Conservation (phyloP, 2,113 vertebrate species). For the Bufo gargarizans region DNA sequence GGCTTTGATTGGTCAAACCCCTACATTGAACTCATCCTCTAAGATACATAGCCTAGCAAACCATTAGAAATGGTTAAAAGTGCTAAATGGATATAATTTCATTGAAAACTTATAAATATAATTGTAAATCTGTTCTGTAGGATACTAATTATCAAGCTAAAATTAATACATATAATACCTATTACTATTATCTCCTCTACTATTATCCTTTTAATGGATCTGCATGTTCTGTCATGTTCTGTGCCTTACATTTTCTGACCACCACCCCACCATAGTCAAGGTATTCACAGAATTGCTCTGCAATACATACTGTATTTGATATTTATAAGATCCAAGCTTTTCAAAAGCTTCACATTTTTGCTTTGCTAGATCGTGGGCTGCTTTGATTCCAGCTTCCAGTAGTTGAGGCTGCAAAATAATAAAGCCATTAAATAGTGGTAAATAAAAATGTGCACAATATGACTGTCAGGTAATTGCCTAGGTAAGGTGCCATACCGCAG, state of each 20-base stretch:
- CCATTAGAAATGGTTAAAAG: no score
- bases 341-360: conserved; percentile 65
- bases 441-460: not conserved
- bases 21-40: no score
- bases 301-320: conserved; percentile 67
- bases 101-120: no score
- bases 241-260: not conserved
- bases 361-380: conserved; percentile 62
- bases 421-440: not conserved
- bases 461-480: not conserved
- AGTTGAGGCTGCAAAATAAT: conserved; percentile 64
- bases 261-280: not conserved
- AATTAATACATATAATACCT: not conserved
- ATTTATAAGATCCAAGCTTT: conserved; percentile 54
- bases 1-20: no score
- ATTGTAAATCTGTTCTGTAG: no score
- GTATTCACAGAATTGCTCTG: not conserved
- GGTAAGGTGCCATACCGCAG: conserved; percentile 65
- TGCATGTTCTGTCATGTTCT: not conserved
- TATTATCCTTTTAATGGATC: not conserved
- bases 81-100: no score
- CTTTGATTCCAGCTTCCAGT: conserved; percentile 58
- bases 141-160: no score
- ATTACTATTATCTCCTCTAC: no score
- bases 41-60: no score